Evolutionary conservation across 2,797 vertebrate species (phyloP), one percentile per base, ranked within the genome.

Genomic region (Rhadinocentrus ornatus): DNA sequence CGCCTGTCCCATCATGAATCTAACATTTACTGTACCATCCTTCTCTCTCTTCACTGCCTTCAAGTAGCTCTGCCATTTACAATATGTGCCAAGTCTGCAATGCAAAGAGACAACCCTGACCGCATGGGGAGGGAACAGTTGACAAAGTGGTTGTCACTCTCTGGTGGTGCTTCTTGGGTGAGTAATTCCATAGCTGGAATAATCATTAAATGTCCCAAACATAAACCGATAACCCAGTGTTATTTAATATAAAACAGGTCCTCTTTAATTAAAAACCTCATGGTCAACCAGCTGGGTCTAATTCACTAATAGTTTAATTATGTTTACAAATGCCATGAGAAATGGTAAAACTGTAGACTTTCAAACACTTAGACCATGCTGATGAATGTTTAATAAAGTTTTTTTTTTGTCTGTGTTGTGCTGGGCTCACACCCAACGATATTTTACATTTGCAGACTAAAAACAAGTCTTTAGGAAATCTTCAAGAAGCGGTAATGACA

Each of bases 11-110:
- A 34, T 81, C 86, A 78, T 37, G 74, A 88, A 85, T 90, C 88
- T 90, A 84, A 87, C 91, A 89, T 91, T 89, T 88, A 90, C 86
- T 87, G 83, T 90, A 88, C 81, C 84, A 35, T 82, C 82, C 86
- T 58, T 69, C 78, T 73, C 83, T 74, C 83, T 73, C 82, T 62
- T 80, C 70, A 18, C 75, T 73, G 81, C 82, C 84, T 86, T 82
- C 66, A 70, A 89, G 82, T 85, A 59, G 66, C 85, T 75, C 80
- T 92, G 88, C 90, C 88, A 86, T 91, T 83, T 83, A 55, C 78
- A 64, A 62, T 86, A 80, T 58, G 85, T 86, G 90, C 91, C 90
- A 90, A 88, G 79, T 67, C 77, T 73, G 80, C 86, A 71, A 81
- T 78, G 77, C 82, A 85, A 84, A 86, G 83, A 84, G 76, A 87